Percentiles rank a stretch among this genome's conserved stretches.
Evolutionary conservation across 2,888 invertebrate genomes (phyloP).

Genomic region (Prosopocoilus inquinatus): DNA sequence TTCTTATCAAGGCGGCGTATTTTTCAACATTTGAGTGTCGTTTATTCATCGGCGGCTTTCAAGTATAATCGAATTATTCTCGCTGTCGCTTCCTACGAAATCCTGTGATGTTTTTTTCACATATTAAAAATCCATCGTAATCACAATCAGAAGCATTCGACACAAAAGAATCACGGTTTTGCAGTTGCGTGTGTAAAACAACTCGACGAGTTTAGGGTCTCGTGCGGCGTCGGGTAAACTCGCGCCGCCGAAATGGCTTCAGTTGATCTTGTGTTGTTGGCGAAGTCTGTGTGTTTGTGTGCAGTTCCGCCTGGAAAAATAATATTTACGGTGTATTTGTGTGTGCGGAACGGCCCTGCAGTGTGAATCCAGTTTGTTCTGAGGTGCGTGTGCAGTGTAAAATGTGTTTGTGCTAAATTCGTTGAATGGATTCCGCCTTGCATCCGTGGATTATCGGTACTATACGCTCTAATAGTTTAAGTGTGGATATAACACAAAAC

Average conservation of each 20-base stretch:
- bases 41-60: no score
- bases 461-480: conserved; percentile 13
- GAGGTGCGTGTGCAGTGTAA: conserved; percentile 16
- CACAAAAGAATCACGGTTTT: conserved; percentile 23
- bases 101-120: no score
- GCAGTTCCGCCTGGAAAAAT: conserved; percentile 17
- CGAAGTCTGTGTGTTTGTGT: conserved; percentile 22
- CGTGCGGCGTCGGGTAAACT: conserved; percentile 12
- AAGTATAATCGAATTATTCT: no score
- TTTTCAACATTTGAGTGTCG: no score
- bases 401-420: conserved; percentile 18
- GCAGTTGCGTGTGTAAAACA: conserved; percentile 16
- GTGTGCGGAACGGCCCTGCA: conserved; percentile 8
- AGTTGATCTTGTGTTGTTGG: conserved; percentile 23
- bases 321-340: conserved; percentile 17
- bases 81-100: no score
- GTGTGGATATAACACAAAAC: conserved; percentile 13
- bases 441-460: conserved; percentile 14
- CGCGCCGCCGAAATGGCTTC: conserved; percentile 20
- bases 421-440: conserved; percentile 19
- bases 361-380: conserved; percentile 6
- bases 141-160: no score
- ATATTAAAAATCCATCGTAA: no score
- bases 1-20: no score
- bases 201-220: conserved; percentile 3